phyloP scores from a whole-genome alignment of 2,888 invertebrate species.

The Sceliomorpha sp. region DNA sequence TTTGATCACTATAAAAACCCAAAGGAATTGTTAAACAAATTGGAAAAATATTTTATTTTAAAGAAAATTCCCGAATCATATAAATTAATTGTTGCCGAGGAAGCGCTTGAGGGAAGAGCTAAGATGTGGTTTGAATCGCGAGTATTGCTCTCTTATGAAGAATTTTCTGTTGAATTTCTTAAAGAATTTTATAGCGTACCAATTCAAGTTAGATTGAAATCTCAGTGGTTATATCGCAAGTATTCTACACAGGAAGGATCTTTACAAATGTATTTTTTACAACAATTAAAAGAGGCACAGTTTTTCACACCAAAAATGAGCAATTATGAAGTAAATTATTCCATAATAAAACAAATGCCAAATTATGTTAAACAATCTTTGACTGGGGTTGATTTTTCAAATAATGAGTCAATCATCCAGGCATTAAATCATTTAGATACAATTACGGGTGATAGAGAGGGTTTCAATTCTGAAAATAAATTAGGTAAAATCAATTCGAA shows the following conservation, averaged over 20 bases:
- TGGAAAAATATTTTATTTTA: constrained; percentile 11
- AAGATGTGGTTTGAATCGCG: constrained; percentile 8
- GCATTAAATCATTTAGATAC: too few relatives aligned
- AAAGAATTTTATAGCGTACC: background rate
- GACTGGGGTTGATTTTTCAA: background rate
- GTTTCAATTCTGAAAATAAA: too few relatives aligned
- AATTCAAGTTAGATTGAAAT: background rate
- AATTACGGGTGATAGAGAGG: too few relatives aligned
- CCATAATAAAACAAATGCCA: background rate
- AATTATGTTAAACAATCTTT: background rate
- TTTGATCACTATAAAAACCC: constrained; percentile 4
- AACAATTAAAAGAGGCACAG: background rate
- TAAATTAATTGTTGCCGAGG: constrained; percentile 2
- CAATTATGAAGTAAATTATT: background rate
- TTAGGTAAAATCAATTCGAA: too few relatives aligned
- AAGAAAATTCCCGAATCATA: background rate
- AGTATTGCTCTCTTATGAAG: background rate
- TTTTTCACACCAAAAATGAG: background rate
- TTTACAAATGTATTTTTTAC: background rate
- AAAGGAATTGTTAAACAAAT: constrained; percentile 6
- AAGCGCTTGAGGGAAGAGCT: constrained; percentile 4
- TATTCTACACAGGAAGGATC: background rate
- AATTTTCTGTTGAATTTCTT: background rate
- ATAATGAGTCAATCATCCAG: too few relatives aligned
- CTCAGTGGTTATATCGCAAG: background rate